Base-by-base conservation (phyloP, 2,113 vertebrate species). In the Bufo gargarizans region DNA sequence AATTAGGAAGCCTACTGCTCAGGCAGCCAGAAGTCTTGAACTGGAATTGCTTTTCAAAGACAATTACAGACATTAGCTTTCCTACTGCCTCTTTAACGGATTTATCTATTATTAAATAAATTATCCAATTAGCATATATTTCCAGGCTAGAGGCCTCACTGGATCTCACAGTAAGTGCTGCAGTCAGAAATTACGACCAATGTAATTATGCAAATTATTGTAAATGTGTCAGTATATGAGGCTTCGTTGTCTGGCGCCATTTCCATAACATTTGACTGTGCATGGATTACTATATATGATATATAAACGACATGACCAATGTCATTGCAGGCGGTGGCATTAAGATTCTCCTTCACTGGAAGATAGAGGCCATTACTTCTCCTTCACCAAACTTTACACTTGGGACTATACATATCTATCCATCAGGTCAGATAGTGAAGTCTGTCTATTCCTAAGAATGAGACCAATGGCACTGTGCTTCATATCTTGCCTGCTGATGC, bases 71-170 rank as follows among this genome's bases (percentile, higher is more conserved):
- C 45, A 84, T 69, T 84, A 84, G 82, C 50, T 56, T 84, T 71
- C 20, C 45, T 50, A 49, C 22, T 55, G 49, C 65, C 82, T 71
- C 45, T 69, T 84, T 72, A 71, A 71, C 82, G 22, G 59, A 72
- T 84, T 53, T 84, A 71, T 71, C 65, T 72, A 72, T 71, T 84
- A 84, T 84, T 84, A 84, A 55, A 10, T 71, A 84, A 84, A 84
- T 58, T 47, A 33, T 61, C 79, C 79, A 82, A 63, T 84, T 84
- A 72, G 65, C 82, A 84, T 72, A 84, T 53, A 84, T 84, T 71
- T 33, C 49, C 82, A 84, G 56, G 12, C 65, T 71, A 43, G 45
- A 69, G 22, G 17, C 20, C 82, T 71, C n/a, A 53, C 49, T 84
- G 82, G 82, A 84, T 71, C 17, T 72, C 49, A 67, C 43, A 20